Conservation (phyloP, 2,888 invertebrate genomes). For the Heliconius erato region DNA sequence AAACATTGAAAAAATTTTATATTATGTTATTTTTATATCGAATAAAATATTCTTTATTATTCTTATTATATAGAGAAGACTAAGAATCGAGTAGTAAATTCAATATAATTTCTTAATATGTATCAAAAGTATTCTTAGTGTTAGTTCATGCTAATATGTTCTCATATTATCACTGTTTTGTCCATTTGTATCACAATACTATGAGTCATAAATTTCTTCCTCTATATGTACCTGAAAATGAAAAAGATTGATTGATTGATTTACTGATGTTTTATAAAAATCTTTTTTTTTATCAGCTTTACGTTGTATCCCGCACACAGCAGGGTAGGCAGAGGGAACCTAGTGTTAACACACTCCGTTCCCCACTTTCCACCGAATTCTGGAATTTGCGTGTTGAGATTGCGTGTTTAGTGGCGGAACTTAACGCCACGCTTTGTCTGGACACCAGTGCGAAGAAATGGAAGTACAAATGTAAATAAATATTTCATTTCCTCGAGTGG, state of each 20-base stretch:
- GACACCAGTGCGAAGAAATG: too few relatives aligned
- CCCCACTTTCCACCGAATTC: too few relatives aligned
- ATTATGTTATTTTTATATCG: conserved; percentile 23
- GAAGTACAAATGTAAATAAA: too few relatives aligned
- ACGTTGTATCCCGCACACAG: too few relatives aligned
- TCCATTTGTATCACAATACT: conserved; percentile 75
- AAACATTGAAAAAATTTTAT: conserved; percentile 9
- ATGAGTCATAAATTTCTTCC: conserved; percentile 61
- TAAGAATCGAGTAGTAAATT: conserved; percentile 4
- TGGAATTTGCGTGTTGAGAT: too few relatives aligned
- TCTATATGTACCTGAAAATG: conserved; percentile 53
- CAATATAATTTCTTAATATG: conserved; percentile 26
- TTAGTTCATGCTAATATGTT: conserved; percentile 22
- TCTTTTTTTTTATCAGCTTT: too few relatives aligned
- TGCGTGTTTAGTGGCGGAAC: too few relatives aligned
- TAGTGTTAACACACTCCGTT: too few relatives aligned
- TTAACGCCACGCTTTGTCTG: too few relatives aligned
- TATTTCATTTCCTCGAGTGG: too few relatives aligned
- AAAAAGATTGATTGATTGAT: not conserved
- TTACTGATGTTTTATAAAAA: not conserved
- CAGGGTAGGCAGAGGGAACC: too few relatives aligned
- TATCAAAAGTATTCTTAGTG: conserved; percentile 20
- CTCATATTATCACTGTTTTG: conserved; percentile 65
- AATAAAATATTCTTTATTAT: conserved; percentile 22
- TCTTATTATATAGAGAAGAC: conserved; percentile 8